Evolutionary conservation across 2,888 invertebrate genomes (phyloP), one percentile per base, ranked within the genome.

Genomic region (Steinernema hermaphroditum): DNA sequence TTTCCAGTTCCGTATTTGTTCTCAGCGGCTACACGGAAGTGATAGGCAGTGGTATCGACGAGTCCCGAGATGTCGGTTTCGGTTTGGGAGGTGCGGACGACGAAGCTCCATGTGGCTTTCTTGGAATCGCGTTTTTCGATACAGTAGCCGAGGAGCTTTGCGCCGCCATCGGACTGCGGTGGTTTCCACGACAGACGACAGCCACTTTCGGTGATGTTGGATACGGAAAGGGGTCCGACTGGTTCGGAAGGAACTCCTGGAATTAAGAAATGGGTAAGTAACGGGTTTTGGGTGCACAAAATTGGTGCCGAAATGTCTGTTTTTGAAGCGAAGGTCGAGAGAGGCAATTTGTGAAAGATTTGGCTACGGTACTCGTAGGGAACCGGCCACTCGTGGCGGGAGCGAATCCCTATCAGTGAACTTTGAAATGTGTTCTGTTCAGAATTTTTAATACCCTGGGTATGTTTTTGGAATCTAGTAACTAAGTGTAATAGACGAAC

Each of bases 21-120:
- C 75, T 94, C 93, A 2, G 96, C 97, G 82, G 93, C 92, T 24
- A 98, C 92, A 77, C 98, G 91, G 91, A 98, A 98, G 84, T 93
- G 92, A 87, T 96, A 96, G 87, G 96, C 94, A 80, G 93, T 92
- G 2, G 70, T 32, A 16, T n/a, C 43, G 14, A 73, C 71, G 41
- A 76, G 27, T 14, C 72, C 73, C 4, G 75, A 34, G n/a, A 81
- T 50, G 82, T 71, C 44, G 34, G 74, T 70, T 9, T 41, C 24
- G 12, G 72, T 32, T 27, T 79, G 80, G 1, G 80, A 77, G 16
- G 78, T 81, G 74, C 82, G 73, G 54, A 74, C 70, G 22, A 81
- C 75, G 50, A 79, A 78, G 27, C 68, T 41, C 81, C 81, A 81
- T 9, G 77, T 70, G 43, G 70, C 46, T 19, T 73, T 72, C 54